Evolutionary conservation across 2,797 vertebrate species (phyloP).

Genomic region (Distichodus sexfasciatus): DNA sequence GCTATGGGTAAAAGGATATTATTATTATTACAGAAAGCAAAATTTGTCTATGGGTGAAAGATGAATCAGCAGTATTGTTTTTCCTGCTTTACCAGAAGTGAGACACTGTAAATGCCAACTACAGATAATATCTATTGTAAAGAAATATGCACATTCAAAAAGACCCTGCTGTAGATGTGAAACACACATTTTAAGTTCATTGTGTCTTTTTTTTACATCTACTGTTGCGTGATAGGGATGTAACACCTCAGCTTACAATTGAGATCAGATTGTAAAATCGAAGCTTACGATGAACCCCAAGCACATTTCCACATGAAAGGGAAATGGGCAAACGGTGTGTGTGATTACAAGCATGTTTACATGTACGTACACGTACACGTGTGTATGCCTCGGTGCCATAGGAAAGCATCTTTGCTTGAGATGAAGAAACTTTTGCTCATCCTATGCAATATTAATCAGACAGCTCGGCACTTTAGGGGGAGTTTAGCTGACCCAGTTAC

Average conservation of each 20-base stretch:
- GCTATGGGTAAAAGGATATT: too few species aligned
- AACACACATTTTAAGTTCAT: too few species aligned
- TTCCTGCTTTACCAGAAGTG: too few species aligned
- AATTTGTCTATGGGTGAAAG: too few species aligned
- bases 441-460: slow-evolving; percentile 62
- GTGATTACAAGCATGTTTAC: neutral
- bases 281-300: slow-evolving; percentile 5
- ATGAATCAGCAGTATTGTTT: too few species aligned
- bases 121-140: too few species aligned
- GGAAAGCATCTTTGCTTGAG: slow-evolving; percentile 50
- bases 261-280: slow-evolving; percentile 9
- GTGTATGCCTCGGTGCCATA: slow-evolving; percentile 26
- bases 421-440: slow-evolving; percentile 53
- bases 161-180: too few species aligned
- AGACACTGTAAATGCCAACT: too few species aligned
- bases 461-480: slow-evolving; percentile 60
- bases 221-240: too few species aligned
- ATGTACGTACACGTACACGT: neutral
- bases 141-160: too few species aligned
- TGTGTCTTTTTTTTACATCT: too few species aligned
- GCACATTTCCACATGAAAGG: neutral
- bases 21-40: too few species aligned
- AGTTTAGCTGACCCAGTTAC: slow-evolving; percentile 67
- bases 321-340: neutral
- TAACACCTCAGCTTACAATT: slow-evolving; percentile 34